Base-by-base conservation (phyloP, 1,140 invertebrate genomes). In the Drosophila littoralis region DNA sequence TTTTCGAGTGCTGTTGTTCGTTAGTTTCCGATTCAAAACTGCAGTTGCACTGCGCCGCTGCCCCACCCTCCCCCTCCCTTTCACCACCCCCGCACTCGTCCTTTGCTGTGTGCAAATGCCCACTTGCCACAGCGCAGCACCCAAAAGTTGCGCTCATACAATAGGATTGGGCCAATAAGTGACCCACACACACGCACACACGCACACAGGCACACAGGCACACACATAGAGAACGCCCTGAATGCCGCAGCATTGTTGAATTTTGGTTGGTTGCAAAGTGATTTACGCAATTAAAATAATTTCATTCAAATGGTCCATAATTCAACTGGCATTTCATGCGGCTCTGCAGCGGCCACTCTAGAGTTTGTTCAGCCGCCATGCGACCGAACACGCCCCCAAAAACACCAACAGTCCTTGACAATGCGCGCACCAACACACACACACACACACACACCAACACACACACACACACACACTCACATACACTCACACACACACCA, bases 221-320 rank as follows among this genome's bases (percentile, higher is more conserved):
- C 22, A 28, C 2, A n/a, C 40, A 43, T 8, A 52, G 35, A 45
- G 28, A n/a, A n/a, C 28, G 66, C 40, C 54, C 43, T 58, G 43
- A 46, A 61, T 72, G 84, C 78, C 82, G 60, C 82, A 78, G 83
- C 82, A 79, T 82, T 85, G 82, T 88, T 82, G 76, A 81, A 86
- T 77, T 88, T 75, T 64, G 77, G 77, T 88, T 89, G 78, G 60
- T 74, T 83, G 77, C 80, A 88, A 88, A 88, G 80, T 88, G 83
- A 88, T 89, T 88, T 88, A 88, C 84, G 83, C 83, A 88, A 88
- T 88, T 88, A 88, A 88, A 88, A 88, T 88, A 89, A 88, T 88
- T 89, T 88, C 77, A 80, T 83, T 89, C 84, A 88, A 88, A 88
- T 88, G 80, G 73, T 89, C 80, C 80, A 89, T 89, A 88, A 88